Evolutionary conservation across 2,113 vertebrate genomes (phyloP).

Genomic region (Megaceryle torquata): DNA sequence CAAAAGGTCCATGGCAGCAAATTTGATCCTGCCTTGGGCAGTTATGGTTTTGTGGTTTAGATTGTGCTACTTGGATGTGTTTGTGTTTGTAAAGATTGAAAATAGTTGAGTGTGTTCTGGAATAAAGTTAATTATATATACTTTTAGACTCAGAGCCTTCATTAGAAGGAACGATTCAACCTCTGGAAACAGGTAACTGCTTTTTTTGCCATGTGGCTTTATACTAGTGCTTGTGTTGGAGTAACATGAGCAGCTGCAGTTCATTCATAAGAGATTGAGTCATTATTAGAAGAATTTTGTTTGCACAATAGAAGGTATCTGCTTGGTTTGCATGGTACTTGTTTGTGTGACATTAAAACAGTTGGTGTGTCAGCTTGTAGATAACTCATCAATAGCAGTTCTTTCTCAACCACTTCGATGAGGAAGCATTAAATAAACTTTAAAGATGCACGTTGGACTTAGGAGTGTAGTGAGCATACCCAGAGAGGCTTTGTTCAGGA

Average conservation of each 20-base stretch:
- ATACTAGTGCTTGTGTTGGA: background rate
- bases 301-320: background rate
- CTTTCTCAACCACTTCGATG: background rate
- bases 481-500: background rate
- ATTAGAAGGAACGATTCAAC: background rate
- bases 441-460: background rate
- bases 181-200: conserved; percentile 38
- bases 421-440: background rate
- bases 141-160: conserved; percentile 38
- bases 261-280: background rate
- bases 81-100: background rate
- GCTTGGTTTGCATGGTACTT: background rate
- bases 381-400: background rate
- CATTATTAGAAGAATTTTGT: background rate
- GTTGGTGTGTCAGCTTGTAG: background rate
- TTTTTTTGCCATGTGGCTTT: background rate
- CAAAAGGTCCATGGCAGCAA: background rate
- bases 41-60: conserved; percentile 21
- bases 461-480: background rate
- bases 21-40: background rate
- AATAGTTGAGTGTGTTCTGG: background rate
- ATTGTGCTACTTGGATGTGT: background rate
- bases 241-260: background rate
- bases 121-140: background rate
- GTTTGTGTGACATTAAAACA: background rate